Conservation (phyloP, 2,888 invertebrate species). For the Steinernema hermaphroditum region DNA sequence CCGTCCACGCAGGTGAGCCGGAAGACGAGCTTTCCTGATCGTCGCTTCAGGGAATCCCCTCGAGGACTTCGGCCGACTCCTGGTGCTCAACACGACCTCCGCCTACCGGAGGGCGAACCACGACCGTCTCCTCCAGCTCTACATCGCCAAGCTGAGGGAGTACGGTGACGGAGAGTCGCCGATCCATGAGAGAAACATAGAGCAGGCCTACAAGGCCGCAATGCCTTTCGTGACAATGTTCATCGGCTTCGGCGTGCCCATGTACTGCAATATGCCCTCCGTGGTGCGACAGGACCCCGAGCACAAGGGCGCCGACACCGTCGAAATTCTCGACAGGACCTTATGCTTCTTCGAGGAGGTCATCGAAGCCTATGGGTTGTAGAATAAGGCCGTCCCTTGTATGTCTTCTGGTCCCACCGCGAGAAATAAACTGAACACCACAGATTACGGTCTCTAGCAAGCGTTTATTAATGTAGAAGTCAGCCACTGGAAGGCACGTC, state of each 20-base stretch:
- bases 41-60: slow-evolving; percentile 39
- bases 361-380: slow-evolving; percentile 30
- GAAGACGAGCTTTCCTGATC: background rate
- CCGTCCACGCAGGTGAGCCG: slow-evolving; percentile 45
- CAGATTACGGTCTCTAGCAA: too few relatives aligned
- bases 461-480: slow-evolving; percentile 1
- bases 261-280: slow-evolving; percentile 46
- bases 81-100: slow-evolving; percentile 54
- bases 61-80: slow-evolving; percentile 55
- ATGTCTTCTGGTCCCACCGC: background rate
- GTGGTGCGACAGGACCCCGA: slow-evolving; percentile 40
- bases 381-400: too few relatives aligned
- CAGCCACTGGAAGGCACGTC: background rate
- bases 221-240: slow-evolving; percentile 36
- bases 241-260: slow-evolving; percentile 41
- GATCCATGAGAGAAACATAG: slow-evolving; percentile 31
- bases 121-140: slow-evolving; percentile 29
- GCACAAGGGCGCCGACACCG: slow-evolving; percentile 30
- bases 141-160: slow-evolving; percentile 4
- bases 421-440: background rate
- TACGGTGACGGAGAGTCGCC: slow-evolving; percentile 29
- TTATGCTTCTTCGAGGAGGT: slow-evolving; percentile 44
- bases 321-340: slow-evolving; percentile 40
- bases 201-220: slow-evolving; percentile 38
- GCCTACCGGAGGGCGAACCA: slow-evolving; percentile 41